Evolutionary conservation across 2,113 vertebrate species (phyloP).

Genomic region (Sinosuthora webbiana): DNA sequence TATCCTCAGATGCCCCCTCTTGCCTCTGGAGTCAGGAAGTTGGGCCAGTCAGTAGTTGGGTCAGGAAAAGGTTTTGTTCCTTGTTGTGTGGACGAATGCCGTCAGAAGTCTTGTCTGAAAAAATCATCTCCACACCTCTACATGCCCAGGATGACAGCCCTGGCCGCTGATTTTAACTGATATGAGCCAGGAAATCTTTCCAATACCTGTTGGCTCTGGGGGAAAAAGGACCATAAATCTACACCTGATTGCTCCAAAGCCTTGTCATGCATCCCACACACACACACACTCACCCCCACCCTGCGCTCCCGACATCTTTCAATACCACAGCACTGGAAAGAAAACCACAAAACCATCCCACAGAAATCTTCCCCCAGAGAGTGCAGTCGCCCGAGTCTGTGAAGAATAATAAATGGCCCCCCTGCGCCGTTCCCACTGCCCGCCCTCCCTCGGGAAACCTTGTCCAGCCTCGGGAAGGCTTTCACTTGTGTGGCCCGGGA

Average conservation of each 20-base stretch:
- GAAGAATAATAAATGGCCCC: background rate
- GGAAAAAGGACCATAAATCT: background rate
- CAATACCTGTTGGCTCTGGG: background rate
- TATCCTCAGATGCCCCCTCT: background rate
- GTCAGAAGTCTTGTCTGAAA: background rate
- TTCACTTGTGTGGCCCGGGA: background rate
- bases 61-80: background rate
- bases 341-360: background rate
- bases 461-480: background rate
- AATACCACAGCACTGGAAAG: background rate
- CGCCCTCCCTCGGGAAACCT: background rate
- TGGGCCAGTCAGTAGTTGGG: no score
- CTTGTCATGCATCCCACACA: background rate
- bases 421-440: background rate
- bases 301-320: background rate
- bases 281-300: background rate
- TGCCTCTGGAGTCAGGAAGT: no score
- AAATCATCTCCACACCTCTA: background rate
- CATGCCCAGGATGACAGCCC: rapidly evolving
- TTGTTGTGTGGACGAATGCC: background rate
- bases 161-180: background rate
- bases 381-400: rapidly evolving
- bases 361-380: background rate
- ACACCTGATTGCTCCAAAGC: background rate
- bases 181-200: background rate